phyloP scores from a whole-genome alignment of 2,888 invertebrate species.

The Phortica magna region DNA sequence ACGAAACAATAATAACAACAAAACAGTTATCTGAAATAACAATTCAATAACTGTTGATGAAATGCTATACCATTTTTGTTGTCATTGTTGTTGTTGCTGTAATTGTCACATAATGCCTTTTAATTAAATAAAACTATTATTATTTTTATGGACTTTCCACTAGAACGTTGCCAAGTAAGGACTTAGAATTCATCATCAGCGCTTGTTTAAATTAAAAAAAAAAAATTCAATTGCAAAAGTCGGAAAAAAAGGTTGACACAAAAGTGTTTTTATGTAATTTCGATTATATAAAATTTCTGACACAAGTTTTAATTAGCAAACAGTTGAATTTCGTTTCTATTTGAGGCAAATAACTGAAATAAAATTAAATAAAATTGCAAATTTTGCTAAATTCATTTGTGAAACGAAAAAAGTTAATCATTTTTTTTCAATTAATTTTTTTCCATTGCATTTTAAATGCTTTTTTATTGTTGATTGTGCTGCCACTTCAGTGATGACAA shows the following conservation, averaged over 20 bases:
- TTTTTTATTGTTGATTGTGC: conserved; percentile 3
- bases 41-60: conserved; percentile 17
- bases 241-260: background rate
- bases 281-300: background rate
- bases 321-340: background rate
- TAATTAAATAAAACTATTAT: conserved; percentile 26
- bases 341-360: background rate
- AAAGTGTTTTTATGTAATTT: background rate
- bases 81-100: background rate
- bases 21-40: conserved; percentile 26
- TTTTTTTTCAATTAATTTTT: background rate
- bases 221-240: background rate
- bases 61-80: conserved; percentile 16
- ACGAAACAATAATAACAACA: background rate
- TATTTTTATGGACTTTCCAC: background rate
- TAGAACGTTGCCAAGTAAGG: background rate
- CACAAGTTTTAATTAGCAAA: background rate
- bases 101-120: background rate
- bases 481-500: background rate
- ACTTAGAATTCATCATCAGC: background rate
- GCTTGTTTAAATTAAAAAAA: background rate
- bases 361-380: background rate
- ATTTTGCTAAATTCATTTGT: background rate
- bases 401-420: too few relatives aligned
- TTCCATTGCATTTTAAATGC: background rate